phyloP scores from a whole-genome alignment of 1,140 invertebrate genomes.

The Bemisia tabaci region DNA sequence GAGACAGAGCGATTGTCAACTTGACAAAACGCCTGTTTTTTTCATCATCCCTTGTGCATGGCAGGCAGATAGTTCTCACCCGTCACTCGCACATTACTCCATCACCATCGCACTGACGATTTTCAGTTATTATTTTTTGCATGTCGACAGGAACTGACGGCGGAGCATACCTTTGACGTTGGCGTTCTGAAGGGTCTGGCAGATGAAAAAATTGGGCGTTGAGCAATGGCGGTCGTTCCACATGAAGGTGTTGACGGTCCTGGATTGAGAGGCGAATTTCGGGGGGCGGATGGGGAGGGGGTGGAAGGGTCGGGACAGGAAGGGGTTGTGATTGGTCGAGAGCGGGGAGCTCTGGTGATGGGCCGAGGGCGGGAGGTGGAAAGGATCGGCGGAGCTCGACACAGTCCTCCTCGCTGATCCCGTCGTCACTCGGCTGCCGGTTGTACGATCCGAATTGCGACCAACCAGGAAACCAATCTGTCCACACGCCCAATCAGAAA shows the following conservation, averaged over 20 bases:
- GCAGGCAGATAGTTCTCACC: too few relatives aligned
- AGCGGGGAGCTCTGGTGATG: slow-evolving; percentile 24
- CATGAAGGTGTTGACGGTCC: slow-evolving; percentile 38
- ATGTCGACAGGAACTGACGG: too few relatives aligned
- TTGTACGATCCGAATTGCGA: slow-evolving; percentile 42
- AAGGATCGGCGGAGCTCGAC: slow-evolving; percentile 54
- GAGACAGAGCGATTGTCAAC: too few relatives aligned
- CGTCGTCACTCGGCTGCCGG: slow-evolving; percentile 65
- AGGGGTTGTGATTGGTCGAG: slow-evolving; percentile 13
- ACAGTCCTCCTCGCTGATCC: slow-evolving; percentile 59
- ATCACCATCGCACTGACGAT: too few relatives aligned
- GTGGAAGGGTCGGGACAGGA: not conserved
- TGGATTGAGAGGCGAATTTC: slow-evolving; percentile 18
- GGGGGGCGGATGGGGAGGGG: not conserved
- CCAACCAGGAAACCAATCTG: slow-evolving; percentile 73
- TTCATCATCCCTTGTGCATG: too few relatives aligned
- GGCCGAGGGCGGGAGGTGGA: slow-evolving; percentile 36
- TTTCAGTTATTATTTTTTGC: too few relatives aligned
- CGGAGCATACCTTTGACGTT: not conserved
- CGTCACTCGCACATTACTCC: too few relatives aligned
- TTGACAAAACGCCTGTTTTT: too few relatives aligned
- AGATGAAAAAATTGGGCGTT: slow-evolving; percentile 53
- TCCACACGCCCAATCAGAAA: too few relatives aligned
- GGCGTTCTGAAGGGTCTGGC: slow-evolving; percentile 41
- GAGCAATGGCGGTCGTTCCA: slow-evolving; percentile 65